phyloP scores from a whole-genome alignment of 1,140 invertebrate genomes.

The Fopius arisanus region DNA sequence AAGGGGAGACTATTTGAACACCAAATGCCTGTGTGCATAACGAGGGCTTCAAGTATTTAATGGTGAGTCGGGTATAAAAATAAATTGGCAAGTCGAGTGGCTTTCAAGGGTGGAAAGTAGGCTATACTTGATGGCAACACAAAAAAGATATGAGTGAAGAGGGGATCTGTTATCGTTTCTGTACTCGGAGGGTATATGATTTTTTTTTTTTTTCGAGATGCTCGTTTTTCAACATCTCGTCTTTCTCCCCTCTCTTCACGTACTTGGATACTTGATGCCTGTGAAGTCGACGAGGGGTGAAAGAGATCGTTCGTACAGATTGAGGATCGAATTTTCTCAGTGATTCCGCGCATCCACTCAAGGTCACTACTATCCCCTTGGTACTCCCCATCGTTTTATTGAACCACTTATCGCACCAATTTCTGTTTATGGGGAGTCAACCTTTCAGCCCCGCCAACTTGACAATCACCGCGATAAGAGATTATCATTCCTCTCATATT shows the following conservation, averaged over 20 bases:
- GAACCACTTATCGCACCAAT: conserved; percentile 24
- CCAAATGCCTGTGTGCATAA: conserved; percentile 26
- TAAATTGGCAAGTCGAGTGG: conserved; percentile 37
- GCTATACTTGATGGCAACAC: neutral
- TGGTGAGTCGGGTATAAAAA: conserved; percentile 34
- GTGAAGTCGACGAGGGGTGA: conserved; percentile 22
- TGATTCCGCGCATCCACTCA: neutral
- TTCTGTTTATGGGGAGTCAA: neutral
- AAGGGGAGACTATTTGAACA: neutral
- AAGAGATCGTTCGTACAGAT: conserved; percentile 22
- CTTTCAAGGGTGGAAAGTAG: conserved; percentile 4
- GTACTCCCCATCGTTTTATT: neutral
- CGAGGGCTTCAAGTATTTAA: conserved; percentile 39
- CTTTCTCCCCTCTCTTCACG: neutral
- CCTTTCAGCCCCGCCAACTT: neutral
- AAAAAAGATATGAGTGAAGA: conserved; percentile 4
- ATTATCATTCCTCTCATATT: neutral
- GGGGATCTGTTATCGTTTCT: neutral
- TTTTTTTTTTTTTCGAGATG: conserved; percentile 32
- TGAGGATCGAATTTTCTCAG: conserved; percentile 24
- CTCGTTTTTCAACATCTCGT: conserved; percentile 27
- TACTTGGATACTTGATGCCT: neutral
- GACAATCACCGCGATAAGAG: neutral
- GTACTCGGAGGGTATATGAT: conserved; percentile 23
- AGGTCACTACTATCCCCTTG: neutral